phyloP scores from a whole-genome alignment of 53 echinoderm and acorn worm species.

The Zoroaster sp. region DNA sequence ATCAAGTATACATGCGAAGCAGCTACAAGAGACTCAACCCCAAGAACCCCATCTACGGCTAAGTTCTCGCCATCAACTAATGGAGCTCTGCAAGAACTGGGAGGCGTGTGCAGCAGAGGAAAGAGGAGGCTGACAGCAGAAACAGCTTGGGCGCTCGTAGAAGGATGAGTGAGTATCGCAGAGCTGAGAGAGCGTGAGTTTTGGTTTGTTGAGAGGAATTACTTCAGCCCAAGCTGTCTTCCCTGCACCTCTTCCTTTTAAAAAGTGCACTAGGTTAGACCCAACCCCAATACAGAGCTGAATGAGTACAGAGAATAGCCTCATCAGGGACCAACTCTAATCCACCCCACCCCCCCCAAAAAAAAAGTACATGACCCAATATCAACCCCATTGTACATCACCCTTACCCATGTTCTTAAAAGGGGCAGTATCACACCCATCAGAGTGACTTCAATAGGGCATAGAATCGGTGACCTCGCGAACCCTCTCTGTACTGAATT shows the following conservation, averaged over 20 bases:
- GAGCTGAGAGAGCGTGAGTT: background rate
- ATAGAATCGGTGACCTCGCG: no score
- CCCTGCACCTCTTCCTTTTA: background rate
- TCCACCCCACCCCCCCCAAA: no score
- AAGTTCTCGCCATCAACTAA: slow-evolving; percentile 95
- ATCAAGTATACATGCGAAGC: slow-evolving; percentile 98
- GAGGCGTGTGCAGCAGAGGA: slow-evolving; percentile 81
- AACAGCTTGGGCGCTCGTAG: slow-evolving; percentile 19
- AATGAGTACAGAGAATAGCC: no score
- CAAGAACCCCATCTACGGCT: slow-evolving; percentile 82
- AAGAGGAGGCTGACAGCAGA: slow-evolving; percentile 34
- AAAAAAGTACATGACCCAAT: no score
- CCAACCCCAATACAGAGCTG: background rate
- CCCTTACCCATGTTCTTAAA: no score
- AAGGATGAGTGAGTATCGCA: slow-evolving; percentile 66
- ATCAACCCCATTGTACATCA: no score
- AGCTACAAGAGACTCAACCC: slow-evolving; percentile 94
- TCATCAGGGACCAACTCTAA: no score
- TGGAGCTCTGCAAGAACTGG: slow-evolving; percentile 95
- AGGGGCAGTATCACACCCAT: no score
- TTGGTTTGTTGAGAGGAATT: background rate
- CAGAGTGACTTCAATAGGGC: no score
- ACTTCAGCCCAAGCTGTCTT: background rate
- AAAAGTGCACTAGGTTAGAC: background rate
- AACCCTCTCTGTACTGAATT: no score